Evolutionary conservation across 2,888 invertebrate genomes (phyloP).

Genomic region (Phyllotreta striolata): DNA sequence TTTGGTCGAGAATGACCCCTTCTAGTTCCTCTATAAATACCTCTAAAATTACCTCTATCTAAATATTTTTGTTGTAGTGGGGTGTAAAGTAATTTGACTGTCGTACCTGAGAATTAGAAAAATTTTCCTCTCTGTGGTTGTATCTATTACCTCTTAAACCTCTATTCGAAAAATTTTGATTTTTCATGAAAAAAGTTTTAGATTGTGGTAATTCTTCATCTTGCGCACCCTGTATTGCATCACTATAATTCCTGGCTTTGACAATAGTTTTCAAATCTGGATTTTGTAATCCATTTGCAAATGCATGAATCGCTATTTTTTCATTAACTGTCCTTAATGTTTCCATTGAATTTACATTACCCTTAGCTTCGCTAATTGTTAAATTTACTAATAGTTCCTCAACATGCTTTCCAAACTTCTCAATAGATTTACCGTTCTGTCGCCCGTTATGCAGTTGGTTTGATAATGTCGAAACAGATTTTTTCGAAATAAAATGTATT

Average conservation of each 20-base stretch:
- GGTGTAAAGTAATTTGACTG: not conserved
- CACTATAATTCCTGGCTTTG: constrained; percentile 30
- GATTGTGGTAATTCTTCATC: too few relatives aligned
- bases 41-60: not conserved
- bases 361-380: constrained; percentile 39
- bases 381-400: constrained; percentile 37
- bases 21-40: not conserved
- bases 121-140: too few relatives aligned
- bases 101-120: too few relatives aligned
- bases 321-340: constrained; percentile 37
- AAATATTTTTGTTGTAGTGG: not conserved
- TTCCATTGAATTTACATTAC: constrained; percentile 18
- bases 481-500: constrained; percentile 33
- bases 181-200: too few relatives aligned
- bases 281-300: constrained; percentile 39
- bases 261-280: constrained; percentile 25
- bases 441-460: constrained; percentile 29
- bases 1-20: not conserved
- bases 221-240: not conserved
- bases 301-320: constrained; percentile 41
- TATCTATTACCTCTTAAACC: too few relatives aligned
- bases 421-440: constrained; percentile 33
- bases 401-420: constrained; percentile 35
- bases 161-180: too few relatives aligned
- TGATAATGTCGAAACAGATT: constrained; percentile 34